phyloP scores from a whole-genome alignment of 2,113 vertebrate genomes.

The Rhinopithecus roxellana region DNA sequence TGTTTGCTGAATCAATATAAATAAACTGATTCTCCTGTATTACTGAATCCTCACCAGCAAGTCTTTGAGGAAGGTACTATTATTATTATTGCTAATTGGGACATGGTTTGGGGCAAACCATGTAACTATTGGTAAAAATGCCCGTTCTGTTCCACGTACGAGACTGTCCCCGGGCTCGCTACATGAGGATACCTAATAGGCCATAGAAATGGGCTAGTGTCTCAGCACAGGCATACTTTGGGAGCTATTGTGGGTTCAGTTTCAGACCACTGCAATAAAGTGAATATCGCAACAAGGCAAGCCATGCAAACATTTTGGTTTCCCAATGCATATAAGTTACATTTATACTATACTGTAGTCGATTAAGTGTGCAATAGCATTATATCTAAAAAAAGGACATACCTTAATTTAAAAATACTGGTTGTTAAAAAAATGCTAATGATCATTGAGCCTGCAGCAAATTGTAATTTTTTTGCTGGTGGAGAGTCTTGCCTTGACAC shows the following conservation, averaged over 20 bases:
- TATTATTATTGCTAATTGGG: not conserved
- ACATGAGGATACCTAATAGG: not conserved
- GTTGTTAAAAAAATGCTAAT: not conserved
- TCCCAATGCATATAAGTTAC: not conserved
- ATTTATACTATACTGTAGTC: not conserved
- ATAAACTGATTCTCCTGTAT: not conserved
- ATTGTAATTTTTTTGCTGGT: not conserved
- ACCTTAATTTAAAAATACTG: not conserved
- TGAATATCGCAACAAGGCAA: not conserved
- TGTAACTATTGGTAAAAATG: not conserved
- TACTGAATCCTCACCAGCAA: not conserved
- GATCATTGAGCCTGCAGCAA: not conserved
- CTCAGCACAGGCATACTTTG: not conserved
- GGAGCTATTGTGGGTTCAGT: not conserved
- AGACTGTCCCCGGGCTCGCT: not conserved
- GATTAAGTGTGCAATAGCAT: not conserved
- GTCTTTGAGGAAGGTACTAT: not conserved
- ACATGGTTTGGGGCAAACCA: not conserved
- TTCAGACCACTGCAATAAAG: not conserved
- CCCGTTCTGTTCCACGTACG: not conserved
- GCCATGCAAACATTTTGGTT: not conserved
- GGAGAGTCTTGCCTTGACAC: not conserved
- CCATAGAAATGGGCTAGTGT: not conserved
- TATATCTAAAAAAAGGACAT: not conserved
- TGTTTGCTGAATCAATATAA: not conserved